Evolutionary conservation across 2,113 vertebrate species (phyloP).

Genomic region (Taurulus bubalis): DNA sequence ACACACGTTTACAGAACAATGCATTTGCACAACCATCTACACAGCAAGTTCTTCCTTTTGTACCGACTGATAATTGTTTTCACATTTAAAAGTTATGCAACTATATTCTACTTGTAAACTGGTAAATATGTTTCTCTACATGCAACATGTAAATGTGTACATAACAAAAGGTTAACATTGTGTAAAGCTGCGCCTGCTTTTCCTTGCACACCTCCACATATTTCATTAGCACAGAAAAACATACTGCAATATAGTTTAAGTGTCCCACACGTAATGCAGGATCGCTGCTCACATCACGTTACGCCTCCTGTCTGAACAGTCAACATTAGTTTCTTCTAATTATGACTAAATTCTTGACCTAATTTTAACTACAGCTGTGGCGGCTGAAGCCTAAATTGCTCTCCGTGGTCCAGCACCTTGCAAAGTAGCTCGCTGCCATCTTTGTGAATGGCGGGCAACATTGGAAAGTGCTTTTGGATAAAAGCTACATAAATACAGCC

Average conservation of each 20-base stretch:
- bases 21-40: constrained; percentile 50
- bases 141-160: background rate
- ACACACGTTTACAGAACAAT: constrained; percentile 37
- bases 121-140: background rate
- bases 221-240: constrained; percentile 2
- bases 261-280: background rate
- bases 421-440: no score
- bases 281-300: background rate
- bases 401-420: background rate
- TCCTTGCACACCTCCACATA: background rate
- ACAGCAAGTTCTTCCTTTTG: constrained; percentile 47
- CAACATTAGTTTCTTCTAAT: background rate
- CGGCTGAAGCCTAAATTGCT: background rate
- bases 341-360: background rate
- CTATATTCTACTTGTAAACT: background rate
- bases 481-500: background rate
- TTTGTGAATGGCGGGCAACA: background rate
- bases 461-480: background rate
- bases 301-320: background rate
- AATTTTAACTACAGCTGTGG: background rate
- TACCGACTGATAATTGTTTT: constrained; percentile 32
- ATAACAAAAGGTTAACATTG: background rate
- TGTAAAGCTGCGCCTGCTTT: background rate
- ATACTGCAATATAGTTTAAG: background rate
- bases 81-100: constrained; percentile 23